Evolutionary conservation across 2,113 vertebrate species (phyloP).

Genomic region (Epinephelus cyanopodus): DNA sequence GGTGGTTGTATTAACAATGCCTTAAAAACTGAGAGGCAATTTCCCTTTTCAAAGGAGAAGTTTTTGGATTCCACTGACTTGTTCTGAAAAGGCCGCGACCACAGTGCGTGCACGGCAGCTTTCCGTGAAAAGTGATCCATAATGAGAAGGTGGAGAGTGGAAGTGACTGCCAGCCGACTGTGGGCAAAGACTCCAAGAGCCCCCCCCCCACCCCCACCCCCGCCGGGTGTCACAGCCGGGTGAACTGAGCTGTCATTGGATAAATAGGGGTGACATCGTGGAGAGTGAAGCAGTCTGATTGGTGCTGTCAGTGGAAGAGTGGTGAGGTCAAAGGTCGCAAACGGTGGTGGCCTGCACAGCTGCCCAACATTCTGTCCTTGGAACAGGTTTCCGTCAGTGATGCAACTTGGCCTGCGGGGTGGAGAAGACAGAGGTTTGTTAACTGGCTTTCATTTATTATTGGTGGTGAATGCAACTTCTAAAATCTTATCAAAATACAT

Average conservation of each 20-base stretch:
- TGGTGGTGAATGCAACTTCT: neutral
- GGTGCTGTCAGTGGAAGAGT: conserved; percentile 57
- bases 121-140: conserved; percentile 29
- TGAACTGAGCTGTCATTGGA: conserved; percentile 35
- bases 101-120: conserved; percentile 25
- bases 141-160: neutral
- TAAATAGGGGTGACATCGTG: conserved; percentile 35
- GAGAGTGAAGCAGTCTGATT: conserved; percentile 54
- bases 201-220: neutral
- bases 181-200: conserved; percentile 38
- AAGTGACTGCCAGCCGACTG: conserved; percentile 38
- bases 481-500: neutral
- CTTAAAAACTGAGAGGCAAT: conserved; percentile 43
- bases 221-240: conserved; percentile 14
- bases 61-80: conserved; percentile 36
- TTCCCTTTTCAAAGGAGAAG: conserved; percentile 68
- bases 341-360: conserved; percentile 63
- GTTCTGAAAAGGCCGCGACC: conserved; percentile 38
- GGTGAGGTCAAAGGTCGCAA: conserved; percentile 73
- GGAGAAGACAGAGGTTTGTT: conserved; percentile 4
- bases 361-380: conserved; percentile 61
- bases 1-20: conserved; percentile 39
- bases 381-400: conserved; percentile 75
- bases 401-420: conserved; percentile 80
- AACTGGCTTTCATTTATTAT: neutral